phyloP scores from a whole-genome alignment of 2,797 vertebrate species.

The Mergus octosetaceus region DNA sequence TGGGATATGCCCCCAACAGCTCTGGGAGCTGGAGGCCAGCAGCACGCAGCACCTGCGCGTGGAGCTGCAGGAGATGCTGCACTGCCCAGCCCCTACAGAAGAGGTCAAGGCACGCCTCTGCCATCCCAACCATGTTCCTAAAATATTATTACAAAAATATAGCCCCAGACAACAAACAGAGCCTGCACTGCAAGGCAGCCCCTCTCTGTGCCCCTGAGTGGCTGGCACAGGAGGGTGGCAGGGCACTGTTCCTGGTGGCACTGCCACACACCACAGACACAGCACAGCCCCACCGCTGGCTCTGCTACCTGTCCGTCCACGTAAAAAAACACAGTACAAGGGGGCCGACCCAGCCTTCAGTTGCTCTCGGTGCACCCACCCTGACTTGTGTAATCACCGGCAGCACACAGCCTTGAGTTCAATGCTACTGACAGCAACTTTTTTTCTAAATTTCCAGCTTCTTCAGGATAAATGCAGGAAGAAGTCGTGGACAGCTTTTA shows the following conservation, averaged over 20 bases:
- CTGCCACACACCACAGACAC: background rate
- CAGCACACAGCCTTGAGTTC: background rate
- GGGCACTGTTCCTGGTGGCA: background rate
- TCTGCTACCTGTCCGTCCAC: background rate
- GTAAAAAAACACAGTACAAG: background rate
- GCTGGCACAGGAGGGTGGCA: background rate
- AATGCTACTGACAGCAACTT: background rate
- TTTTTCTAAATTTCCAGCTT: background rate
- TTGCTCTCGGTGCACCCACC: background rate
- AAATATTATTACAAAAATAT: background rate
- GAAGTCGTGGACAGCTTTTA: background rate
- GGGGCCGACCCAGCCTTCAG: background rate
- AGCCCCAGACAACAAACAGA: background rate
- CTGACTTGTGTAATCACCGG: fast-evolving
- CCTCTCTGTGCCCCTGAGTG: background rate
- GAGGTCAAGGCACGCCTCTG: background rate
- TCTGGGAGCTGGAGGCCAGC: too few relatives aligned
- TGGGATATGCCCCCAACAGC: too few relatives aligned
- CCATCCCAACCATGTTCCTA: background rate
- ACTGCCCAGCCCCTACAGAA: too few relatives aligned
- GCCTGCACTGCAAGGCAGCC: background rate
- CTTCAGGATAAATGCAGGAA: background rate
- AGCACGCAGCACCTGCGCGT: too few relatives aligned
- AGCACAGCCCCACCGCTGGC: background rate
- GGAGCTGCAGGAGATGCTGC: too few relatives aligned